These are phyloP conservation scores for Silurus asotus DNA, from an alignment of 2,113 vertebrate genomes.

Conservation along the genomic window DNA sequence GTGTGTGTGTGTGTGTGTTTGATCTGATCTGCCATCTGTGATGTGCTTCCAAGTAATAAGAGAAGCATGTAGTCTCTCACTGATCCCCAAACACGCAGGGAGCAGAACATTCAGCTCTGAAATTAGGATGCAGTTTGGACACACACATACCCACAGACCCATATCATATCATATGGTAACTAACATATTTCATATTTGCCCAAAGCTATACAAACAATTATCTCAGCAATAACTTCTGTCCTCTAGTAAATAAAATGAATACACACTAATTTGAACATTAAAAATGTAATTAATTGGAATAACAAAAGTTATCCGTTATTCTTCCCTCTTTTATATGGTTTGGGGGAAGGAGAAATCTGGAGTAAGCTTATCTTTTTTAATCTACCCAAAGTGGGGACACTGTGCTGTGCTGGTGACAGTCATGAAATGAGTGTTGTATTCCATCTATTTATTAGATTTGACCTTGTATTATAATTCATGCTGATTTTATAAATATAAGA, in stretches of 20 bases:
- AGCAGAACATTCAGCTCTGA: constrained; percentile 57
- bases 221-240: constrained; percentile 14
- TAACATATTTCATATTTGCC: constrained; percentile 3
- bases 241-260: constrained; percentile 1
- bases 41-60: constrained; percentile 68
- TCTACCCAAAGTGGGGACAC: constrained; percentile 20
- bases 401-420: constrained; percentile 14
- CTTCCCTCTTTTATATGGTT: neutral
- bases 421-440: constrained; percentile 21
- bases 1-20: constrained; percentile 37
- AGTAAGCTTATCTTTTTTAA: constrained; percentile 48
- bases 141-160: constrained; percentile 21
- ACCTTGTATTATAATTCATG: constrained; percentile 15
- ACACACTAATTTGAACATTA: constrained; percentile 8
- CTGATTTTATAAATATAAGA: constrained; percentile 8
- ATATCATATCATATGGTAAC: neutral
- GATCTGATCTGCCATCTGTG: constrained; percentile 55
- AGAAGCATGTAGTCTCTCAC: constrained; percentile 57
- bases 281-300: constrained; percentile 6
- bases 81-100: constrained; percentile 55
- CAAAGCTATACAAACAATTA: constrained; percentile 1
- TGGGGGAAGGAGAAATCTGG: neutral
- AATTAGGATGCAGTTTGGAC: constrained; percentile 37
- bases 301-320: neutral
- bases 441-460: constrained; percentile 32